Evolutionary conservation across 1,140 invertebrate species (phyloP).

Genomic region (Carposina sasakii): DNA sequence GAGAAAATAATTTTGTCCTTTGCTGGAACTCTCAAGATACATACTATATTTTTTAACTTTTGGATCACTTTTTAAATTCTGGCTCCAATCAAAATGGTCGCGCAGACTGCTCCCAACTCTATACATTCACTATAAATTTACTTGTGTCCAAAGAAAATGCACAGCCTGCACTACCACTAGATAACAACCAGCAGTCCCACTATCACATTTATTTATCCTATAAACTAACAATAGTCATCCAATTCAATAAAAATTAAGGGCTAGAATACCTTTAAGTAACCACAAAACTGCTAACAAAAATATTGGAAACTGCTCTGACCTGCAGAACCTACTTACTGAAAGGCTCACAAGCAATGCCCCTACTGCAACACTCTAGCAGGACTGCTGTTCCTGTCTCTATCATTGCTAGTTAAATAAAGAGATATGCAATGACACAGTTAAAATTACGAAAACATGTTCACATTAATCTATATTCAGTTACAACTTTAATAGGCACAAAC

Average conservation of each 20-base stretch:
- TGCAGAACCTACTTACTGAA: constrained; percentile 23
- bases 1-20: constrained; percentile 37
- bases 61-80: constrained; percentile 1
- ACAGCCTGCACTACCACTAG: constrained; percentile 33
- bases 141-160: constrained; percentile 25
- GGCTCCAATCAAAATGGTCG: background rate
- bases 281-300: constrained; percentile 2
- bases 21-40: constrained; percentile 32
- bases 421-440: constrained; percentile 43
- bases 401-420: constrained; percentile 38
- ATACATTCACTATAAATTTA: no score
- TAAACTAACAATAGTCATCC: constrained; percentile 39
- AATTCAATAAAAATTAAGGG: constrained; percentile 15
- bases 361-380: constrained; percentile 31
- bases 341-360: background rate
- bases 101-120: background rate
- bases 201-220: constrained; percentile 43
- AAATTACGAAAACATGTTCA: constrained; percentile 30
- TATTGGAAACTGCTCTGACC: constrained; percentile 26
- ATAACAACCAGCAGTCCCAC: constrained; percentile 50
- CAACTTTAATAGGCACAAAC: constrained; percentile 46
- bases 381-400: constrained; percentile 37
- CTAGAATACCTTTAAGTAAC: background rate
- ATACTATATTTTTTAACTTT: no score
- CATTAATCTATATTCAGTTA: constrained; percentile 11